phyloP scores from a whole-genome alignment of 37 sponge, comb jelly and placozoan genomes.

The Aplysina aerophoba region DNA sequence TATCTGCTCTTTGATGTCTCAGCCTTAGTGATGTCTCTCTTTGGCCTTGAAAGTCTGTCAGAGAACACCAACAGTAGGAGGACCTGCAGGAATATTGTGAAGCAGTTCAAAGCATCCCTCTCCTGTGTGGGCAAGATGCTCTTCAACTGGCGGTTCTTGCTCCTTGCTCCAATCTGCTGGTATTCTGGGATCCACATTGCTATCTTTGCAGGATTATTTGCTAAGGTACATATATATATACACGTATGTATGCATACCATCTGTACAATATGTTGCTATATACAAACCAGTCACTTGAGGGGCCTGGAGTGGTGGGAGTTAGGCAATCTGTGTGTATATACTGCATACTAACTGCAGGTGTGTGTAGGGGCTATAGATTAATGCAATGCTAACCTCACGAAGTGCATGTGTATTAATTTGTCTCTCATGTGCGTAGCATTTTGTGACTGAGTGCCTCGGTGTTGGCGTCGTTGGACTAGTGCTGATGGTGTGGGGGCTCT shows the following conservation, averaged over 20 bases:
- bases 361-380: too few relatives aligned
- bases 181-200: neutral
- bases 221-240: too few relatives aligned
- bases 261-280: too few relatives aligned
- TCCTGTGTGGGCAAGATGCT: neutral
- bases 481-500: conserved; percentile 33
- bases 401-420: too few relatives aligned
- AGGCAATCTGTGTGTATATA: too few relatives aligned
- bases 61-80: neutral
- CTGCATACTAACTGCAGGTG: too few relatives aligned
- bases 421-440: neutral
- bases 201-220: neutral
- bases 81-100: neutral
- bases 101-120: neutral
- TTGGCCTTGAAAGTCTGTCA: neutral
- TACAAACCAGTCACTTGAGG: too few relatives aligned
- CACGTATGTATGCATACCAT: too few relatives aligned
- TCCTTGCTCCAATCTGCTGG: neutral
- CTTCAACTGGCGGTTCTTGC: neutral
- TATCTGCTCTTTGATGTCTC: neutral
- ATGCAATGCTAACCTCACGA: too few relatives aligned
- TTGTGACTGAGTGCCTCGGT: conserved; percentile 51
- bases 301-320: too few relatives aligned
- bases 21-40: neutral
- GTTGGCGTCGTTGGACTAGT: conserved; percentile 53